Percentiles rank a stretch among this genome's conserved stretches.
Conservation (phyloP, 2,113 vertebrate genomes). For the Corythaeola cristata region DNA sequence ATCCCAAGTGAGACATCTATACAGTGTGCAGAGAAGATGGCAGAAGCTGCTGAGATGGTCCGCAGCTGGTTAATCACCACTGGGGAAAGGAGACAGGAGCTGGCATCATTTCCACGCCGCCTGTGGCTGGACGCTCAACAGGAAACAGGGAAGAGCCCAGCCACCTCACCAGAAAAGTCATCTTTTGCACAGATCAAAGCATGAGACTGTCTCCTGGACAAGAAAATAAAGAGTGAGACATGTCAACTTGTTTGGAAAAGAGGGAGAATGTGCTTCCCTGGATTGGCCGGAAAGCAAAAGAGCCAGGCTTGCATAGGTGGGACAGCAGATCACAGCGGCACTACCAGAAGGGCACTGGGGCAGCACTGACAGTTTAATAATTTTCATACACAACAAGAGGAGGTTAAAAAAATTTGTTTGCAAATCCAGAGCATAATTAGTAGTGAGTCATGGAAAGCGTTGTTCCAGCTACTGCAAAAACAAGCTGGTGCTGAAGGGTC, state of each 20-base stretch:
- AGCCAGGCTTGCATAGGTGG: background rate
- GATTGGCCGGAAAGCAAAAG: fast-evolving
- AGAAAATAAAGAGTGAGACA: slow-evolving; percentile 4
- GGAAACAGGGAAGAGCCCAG: background rate
- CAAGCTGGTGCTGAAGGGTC: background rate
- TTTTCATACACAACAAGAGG: background rate
- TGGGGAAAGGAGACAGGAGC: background rate
- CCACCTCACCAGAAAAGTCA: background rate
- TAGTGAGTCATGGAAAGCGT: background rate
- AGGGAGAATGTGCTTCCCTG: background rate
- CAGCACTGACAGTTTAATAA: background rate
- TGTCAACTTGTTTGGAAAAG: background rate
- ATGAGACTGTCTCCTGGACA: background rate
- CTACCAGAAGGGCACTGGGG: background rate
- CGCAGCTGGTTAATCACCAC: background rate
- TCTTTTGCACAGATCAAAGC: background rate
- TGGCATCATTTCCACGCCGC: background rate
- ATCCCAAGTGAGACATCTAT: fast-evolving
- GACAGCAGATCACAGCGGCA: background rate
- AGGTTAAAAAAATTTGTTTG: slow-evolving; percentile 16
- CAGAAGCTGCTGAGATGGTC: background rate
- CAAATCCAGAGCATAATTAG: background rate
- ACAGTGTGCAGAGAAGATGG: background rate
- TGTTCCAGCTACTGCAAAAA: slow-evolving; percentile 13
- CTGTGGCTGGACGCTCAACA: background rate